Base-by-base conservation (phyloP, 2,888 invertebrate species). In the Thera britannica region DNA sequence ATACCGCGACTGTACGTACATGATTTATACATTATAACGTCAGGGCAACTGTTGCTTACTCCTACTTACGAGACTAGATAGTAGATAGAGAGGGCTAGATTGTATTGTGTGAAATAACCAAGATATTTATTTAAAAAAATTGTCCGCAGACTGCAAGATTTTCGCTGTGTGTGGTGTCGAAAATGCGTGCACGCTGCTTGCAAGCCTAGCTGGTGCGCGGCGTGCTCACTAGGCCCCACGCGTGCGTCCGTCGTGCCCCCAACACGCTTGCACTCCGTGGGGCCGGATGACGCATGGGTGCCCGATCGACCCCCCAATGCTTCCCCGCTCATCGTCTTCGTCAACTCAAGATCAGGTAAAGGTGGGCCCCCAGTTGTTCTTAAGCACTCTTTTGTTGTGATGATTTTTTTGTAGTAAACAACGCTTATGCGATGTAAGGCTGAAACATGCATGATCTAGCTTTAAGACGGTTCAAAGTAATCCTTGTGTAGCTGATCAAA, bases 161-260 rank as follows among this genome's bases (percentile, higher is more conserved):
- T 98, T 97, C 95, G 98, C 75, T 99, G 99, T 90, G 95, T 99
- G 75, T 99, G 99, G 99, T 99, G 99, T 87, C 96, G 98, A 68
- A 95, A 96, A 38, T 97, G 97, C 79, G 98, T 98, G 57, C 99
- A 99, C 91, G 97, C 97, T n/a, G 96, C 96, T 62, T 99, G 99
- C 90, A 95, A 97, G 79, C 97, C 98, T 2, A 94, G 95, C 76
- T 95, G 97, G 92, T 94, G 96, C 34, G 95, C 96, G 44, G 95
- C 95, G 72, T 99, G 99, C 90, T 96, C 97, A 49, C 95, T 99
- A 75, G 99, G 99, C 38, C 96, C 97, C 56, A 96, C 97, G 73
- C 96, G 97, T 70, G 96, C 99, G 12, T 98, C 98, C 60, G 97
- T 99, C 55, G 98, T 99, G 70, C 98, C 99, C 5, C 99, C 99